Conservation (phyloP, 2,113 vertebrate genomes). For the Zeus faber region DNA sequence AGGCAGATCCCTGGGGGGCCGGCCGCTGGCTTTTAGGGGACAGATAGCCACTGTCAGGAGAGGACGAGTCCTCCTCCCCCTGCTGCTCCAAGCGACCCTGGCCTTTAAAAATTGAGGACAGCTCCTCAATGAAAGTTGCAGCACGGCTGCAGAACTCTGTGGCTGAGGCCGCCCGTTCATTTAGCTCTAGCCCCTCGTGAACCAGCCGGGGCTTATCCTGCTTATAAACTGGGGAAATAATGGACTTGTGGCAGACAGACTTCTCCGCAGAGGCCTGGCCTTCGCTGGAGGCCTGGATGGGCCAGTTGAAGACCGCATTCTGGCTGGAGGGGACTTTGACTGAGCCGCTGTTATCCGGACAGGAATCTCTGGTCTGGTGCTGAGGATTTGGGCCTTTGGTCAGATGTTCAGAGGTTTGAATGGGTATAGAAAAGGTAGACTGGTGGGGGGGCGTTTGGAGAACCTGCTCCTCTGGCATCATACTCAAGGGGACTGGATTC, state of each 20-base stretch:
- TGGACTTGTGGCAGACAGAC: conserved; percentile 46
- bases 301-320: conserved; percentile 56
- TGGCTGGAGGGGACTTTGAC: conserved; percentile 37
- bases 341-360: conserved; percentile 34
- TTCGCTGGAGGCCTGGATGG: conserved; percentile 66
- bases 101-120: conserved; percentile 92
- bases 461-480: conserved; percentile 58
- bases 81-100: conserved; percentile 76
- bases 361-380: conserved; percentile 35
- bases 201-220: conserved; percentile 75
- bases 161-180: conserved; percentile 70
- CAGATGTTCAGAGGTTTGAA: conserved; percentile 45
- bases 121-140: conserved; percentile 90
- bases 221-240: conserved; percentile 64
- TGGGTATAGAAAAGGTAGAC: conserved; percentile 16
- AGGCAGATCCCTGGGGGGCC: conserved; percentile 58
- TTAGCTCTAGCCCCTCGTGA: conserved; percentile 62
- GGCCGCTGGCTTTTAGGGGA: conserved; percentile 81
- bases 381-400: conserved; percentile 39
- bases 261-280: conserved; percentile 50
- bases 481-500: conserved; percentile 45
- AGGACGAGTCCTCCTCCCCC: conserved; percentile 88
- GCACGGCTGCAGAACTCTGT: conserved; percentile 86
- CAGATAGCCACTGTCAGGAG: conserved; percentile 93
- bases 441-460: conserved; percentile 46